Conservation (phyloP, 2,888 invertebrate genomes). For the Thymelicus lineola region DNA sequence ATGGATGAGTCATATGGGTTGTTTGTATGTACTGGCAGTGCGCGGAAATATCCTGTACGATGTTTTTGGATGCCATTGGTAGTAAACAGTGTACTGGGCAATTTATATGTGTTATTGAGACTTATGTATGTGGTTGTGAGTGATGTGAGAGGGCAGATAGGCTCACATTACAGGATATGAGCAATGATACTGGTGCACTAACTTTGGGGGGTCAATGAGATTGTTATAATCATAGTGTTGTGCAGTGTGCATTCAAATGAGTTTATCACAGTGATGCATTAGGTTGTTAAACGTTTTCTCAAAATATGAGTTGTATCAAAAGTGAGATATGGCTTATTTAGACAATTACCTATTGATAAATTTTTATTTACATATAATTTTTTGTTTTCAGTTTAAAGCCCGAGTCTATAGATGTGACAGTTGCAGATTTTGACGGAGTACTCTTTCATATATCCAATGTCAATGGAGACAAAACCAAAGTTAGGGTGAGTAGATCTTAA, state of each 20-base stretch:
- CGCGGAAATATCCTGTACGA: conserved; percentile 75
- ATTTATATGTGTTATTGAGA: conserved; percentile 46
- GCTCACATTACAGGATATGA: conserved; percentile 53
- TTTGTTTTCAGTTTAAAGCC: conserved; percentile 93
- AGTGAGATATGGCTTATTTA: background rate
- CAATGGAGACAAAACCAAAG: conserved; percentile 98
- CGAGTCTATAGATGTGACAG: conserved; percentile 96
- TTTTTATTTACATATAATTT: conserved; percentile 7
- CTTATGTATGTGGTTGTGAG: conserved; percentile 42
- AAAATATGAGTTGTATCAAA: background rate
- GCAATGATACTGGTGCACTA: conserved; percentile 44
- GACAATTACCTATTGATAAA: background rate
- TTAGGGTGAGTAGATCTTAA: conserved; percentile 90
- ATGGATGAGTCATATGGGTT: conserved; percentile 75
- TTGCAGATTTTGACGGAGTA: conserved; percentile 99
- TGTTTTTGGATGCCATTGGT: conserved; percentile 70
- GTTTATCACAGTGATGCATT: background rate
- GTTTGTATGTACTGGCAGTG: conserved; percentile 67
- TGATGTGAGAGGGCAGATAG: conserved; percentile 42
- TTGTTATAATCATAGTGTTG: conserved; percentile 10
- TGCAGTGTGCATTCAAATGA: conserved; percentile 17
- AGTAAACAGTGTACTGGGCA: conserved; percentile 65
- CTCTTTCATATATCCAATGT: conserved; percentile 99
- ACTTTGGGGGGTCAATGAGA: conserved; percentile 35
- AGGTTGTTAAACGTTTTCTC: background rate